Base-by-base conservation (phyloP, 2,113 vertebrate genomes). In the Pao palembangensis region DNA sequence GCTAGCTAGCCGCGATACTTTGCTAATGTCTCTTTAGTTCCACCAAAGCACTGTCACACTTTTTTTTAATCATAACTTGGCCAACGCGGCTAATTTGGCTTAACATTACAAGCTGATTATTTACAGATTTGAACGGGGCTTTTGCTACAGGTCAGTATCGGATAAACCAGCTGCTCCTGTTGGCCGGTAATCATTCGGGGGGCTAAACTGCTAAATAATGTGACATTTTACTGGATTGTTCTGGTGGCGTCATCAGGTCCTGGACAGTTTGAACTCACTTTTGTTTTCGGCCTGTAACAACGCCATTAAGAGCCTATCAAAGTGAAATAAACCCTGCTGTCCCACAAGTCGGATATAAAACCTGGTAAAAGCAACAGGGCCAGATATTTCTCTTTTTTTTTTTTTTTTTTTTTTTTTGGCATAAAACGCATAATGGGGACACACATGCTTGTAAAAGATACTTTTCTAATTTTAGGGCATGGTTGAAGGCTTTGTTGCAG, bases 271-370 rank as follows among this genome's bases (percentile, higher is more conserved):
- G n/a, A 49, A 11, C 17, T 49, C n/a, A n/a, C 44, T 10, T 38
- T 38, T 38, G 34, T 38, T 38, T 38, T 38, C 34, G 10, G 34
- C 34, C 34, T 38, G 34, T 75, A 34, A 50, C 58, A 61, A 6
- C 53, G 23, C 43, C 49, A 67, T 64, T 59, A 58, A 67, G 64
- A 55, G 53, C 46, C 16, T 19, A 51, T 12, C 34, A 28, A 52
- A 16, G 1, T 42, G 14, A 44, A 71, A 25, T 42, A 6, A 52
- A 49, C 50, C 13, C 21, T 28, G 12, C 15, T 42, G 49, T 14
- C 52, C 23, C 53, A 11, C 44, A 23, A 25, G 21, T 64, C 41
- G 10, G 31, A 55, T 56, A 49, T 5, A 31, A 31, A 31, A 31
- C 3, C 3, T 23, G 21, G 21, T 23, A 23, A 28, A 28, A 28